Base-by-base conservation (phyloP, 2,888 invertebrate species). In the Matsumyia berberina region DNA sequence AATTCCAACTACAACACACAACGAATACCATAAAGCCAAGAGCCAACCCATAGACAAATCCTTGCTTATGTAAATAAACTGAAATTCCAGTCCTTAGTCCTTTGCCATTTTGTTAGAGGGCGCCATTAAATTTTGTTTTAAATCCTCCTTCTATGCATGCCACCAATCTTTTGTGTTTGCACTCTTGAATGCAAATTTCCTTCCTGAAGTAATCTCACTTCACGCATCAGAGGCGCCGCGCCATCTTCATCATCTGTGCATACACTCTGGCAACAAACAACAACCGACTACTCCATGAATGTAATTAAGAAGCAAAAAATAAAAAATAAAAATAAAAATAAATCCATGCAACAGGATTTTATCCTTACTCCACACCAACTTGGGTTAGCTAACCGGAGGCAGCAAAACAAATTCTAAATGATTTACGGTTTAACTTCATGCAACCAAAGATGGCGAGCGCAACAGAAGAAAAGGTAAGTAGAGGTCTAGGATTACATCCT, bases 401-500 rank as follows among this genome's bases (percentile, higher is more conserved):
- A 31, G 7, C 8, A 8, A 62, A 44, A 60, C 17, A 44, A 60
- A 42, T 62, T 17, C 46, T 33, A 11, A 44, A 33, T 17, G n/a
- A 31, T 33, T n/a, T 62, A 46, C 31, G n/a, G 62, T 33, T n/a
- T 58, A 19, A 19, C 24, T 4, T 39, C 39, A 24, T 46, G 7
- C 33, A 7, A 17, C 17, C 17, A 17, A 31, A 29, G n/a, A 31
- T 4, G 17, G n/a, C 5, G 8, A 17, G n/a, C 1, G 19, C n/a
- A n/a, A 29, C 24, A 55, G 5, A 12, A 29, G 6, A n/a, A 55
- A 69, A 44, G 46, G 57, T 35, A 46, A 57, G 57, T 69, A 69
- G 46, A 57, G 55, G 19, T 44, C 17, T 42, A 9, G 53, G 39
- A 67, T 67, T 42, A 67, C 53, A 53, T 67, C 31, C 39, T 42